These are phyloP conservation scores for Platyscapa corneri DNA, from an alignment of 1,140 invertebrate species.

Conservation along the genomic window DNA sequence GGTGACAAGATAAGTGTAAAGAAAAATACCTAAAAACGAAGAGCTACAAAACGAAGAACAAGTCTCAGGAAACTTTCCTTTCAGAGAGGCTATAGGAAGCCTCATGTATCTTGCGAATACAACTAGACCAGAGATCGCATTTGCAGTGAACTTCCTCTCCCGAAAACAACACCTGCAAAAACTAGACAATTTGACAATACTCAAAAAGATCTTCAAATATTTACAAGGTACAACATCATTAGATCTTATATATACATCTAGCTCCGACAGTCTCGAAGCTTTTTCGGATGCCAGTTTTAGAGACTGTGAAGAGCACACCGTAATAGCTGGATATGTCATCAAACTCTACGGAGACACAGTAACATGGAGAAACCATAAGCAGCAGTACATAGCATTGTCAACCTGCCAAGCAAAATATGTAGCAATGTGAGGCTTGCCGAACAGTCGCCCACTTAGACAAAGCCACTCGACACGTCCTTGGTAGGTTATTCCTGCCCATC, in stretches of 20 bases:
- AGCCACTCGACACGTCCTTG: too few relatives aligned
- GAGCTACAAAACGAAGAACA: neutral
- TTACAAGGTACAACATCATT: neutral
- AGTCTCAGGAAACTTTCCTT: neutral
- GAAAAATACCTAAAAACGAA: neutral
- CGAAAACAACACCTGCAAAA: neutral
- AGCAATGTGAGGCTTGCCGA: too few relatives aligned
- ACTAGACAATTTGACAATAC: neutral
- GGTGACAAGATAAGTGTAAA: too few relatives aligned
- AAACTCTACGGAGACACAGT: slow-evolving; percentile 54
- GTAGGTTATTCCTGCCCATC: too few relatives aligned
- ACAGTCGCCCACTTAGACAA: too few relatives aligned
- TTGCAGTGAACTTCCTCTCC: neutral
- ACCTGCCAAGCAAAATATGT: too few relatives aligned
- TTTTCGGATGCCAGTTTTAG: slow-evolving; percentile 53
- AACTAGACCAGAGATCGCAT: neutral
- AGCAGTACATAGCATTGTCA: too few relatives aligned
- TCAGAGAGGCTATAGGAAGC: slow-evolving; percentile 11
- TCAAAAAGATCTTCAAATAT: slow-evolving; percentile 3
- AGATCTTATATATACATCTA: slow-evolving; percentile 12
- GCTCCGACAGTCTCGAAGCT: slow-evolving; percentile 49
- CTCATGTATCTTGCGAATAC: neutral
- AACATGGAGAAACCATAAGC: too few relatives aligned
- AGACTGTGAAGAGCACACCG: slow-evolving; percentile 35
- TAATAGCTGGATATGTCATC: slow-evolving; percentile 33